A percentile compares a stretch with the other conserved stretches of the same genome.
These are phyloP conservation scores for Chionis minor DNA, from an alignment of 2,113 vertebrate species.

Conservation along the genomic window DNA sequence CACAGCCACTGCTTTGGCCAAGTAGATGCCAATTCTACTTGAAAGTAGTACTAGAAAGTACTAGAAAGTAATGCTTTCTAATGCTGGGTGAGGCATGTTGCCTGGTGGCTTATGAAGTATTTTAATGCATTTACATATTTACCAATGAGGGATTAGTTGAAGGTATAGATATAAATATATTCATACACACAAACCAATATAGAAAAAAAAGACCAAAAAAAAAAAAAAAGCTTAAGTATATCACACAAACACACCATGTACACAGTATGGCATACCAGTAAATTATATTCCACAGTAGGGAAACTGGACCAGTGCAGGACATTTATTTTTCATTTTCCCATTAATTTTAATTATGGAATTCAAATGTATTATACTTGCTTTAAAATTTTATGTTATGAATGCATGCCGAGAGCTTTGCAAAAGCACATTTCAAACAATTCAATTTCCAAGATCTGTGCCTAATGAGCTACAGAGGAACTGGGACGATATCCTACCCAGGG, in stretches of 20 bases:
- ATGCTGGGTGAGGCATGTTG: background rate
- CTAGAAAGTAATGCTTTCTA: background rate
- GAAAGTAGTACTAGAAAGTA: too few relatives aligned
- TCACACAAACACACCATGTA: background rate
- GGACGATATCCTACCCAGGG: slow-evolving; percentile 18
- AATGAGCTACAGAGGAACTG: slow-evolving; percentile 59
- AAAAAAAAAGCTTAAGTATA: background rate
- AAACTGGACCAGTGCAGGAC: slow-evolving; percentile 39
- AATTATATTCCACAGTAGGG: slow-evolving; percentile 16
- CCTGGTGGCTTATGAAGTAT: background rate
- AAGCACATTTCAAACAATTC: slow-evolving; percentile 73
- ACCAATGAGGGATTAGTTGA: background rate
- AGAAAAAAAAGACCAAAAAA: background rate
- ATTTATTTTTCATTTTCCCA: slow-evolving; percentile 73
- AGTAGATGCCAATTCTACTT: background rate
- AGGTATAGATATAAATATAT: background rate
- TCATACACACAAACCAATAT: background rate
- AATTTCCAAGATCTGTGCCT: slow-evolving; percentile 64
- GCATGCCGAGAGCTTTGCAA: slow-evolving; percentile 63
- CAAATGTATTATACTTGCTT: slow-evolving; percentile 71
- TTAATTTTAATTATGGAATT: slow-evolving; percentile 80
- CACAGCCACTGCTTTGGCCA: background rate
- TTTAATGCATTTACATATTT: background rate
- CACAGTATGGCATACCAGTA: background rate
- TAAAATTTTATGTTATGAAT: slow-evolving; percentile 70